Percentiles rank a stretch among this genome's conserved stretches.
Conservation (phyloP, 2,888 invertebrate species). For the Zelleria hepariella region DNA sequence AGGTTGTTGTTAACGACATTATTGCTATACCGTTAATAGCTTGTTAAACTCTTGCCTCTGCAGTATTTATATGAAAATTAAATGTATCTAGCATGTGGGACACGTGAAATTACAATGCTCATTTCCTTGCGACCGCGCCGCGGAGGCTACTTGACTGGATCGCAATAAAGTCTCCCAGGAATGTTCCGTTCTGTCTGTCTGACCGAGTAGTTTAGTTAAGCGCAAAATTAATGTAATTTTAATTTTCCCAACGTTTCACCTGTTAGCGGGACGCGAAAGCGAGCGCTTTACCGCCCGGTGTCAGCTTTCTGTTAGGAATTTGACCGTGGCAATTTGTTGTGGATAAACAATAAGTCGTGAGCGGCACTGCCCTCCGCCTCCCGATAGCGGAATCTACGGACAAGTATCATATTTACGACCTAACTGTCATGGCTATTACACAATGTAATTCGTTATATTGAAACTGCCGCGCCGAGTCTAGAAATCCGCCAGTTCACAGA, state of each 20-base stretch:
- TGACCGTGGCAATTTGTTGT: constrained; percentile 54
- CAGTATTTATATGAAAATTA: no score
- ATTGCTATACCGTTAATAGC: not conserved
- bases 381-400: constrained; percentile 47
- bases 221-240: not conserved
- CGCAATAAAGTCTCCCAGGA: not conserved
- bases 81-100: no score
- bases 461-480: not conserved
- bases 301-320: constrained; percentile 41
- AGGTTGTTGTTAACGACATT: not conserved
- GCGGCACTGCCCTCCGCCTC: constrained; percentile 45
- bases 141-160: not conserved
- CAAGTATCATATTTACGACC: constrained; percentile 52
- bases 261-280: not conserved
- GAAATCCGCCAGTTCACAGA: not conserved
- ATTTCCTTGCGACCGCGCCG: not conserved
- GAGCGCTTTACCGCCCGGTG: constrained; percentile 21
- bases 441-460: constrained; percentile 12
- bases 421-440: constrained; percentile 47
- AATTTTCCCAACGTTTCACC: not conserved
- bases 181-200: no score
- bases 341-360: constrained; percentile 67
- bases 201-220: not conserved
- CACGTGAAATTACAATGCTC: not conserved
- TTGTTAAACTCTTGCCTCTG: not conserved